Conservation (phyloP, 2,113 vertebrate genomes). For the Lamprotornis superbus region DNA sequence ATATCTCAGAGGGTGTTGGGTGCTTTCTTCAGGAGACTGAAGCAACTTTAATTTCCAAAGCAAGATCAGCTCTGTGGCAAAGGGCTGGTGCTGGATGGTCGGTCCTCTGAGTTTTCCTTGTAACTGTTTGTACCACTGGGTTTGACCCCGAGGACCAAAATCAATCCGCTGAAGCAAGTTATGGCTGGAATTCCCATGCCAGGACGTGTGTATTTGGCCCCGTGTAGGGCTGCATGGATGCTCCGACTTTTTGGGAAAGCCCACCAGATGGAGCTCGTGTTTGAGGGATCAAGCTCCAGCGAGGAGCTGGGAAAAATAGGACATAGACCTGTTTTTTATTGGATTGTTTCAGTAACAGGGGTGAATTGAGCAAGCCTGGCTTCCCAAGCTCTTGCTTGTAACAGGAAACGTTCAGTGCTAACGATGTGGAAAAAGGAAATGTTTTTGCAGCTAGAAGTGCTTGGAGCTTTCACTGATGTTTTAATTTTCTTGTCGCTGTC, state of each 20-base stretch:
- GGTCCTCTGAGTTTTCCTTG: neutral
- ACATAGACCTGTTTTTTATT: neutral
- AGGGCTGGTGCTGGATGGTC: rapidly evolving
- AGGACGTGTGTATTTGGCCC: neutral
- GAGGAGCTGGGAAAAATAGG: neutral
- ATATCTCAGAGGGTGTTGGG: neutral
- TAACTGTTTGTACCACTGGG: neutral
- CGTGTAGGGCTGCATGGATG: neutral
- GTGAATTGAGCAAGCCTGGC: neutral
- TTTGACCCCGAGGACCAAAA: neutral
- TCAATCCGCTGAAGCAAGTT: too few species aligned
- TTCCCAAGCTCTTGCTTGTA: neutral
- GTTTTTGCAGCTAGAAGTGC: neutral
- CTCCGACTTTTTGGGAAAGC: neutral
- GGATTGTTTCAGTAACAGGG: neutral
- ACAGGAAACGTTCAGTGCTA: neutral
- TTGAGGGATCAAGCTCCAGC: conserved; percentile 28
- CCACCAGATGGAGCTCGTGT: conserved; percentile 78
- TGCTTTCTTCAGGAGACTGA: neutral
- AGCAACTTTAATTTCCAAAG: neutral
- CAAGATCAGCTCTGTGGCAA: neutral
- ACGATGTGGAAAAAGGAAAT: neutral
- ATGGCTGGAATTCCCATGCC: neutral
- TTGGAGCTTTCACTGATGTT: neutral
- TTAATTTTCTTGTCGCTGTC: neutral